Conservation (phyloP, 1,140 invertebrate species). For the Conus ventricosus region DNA sequence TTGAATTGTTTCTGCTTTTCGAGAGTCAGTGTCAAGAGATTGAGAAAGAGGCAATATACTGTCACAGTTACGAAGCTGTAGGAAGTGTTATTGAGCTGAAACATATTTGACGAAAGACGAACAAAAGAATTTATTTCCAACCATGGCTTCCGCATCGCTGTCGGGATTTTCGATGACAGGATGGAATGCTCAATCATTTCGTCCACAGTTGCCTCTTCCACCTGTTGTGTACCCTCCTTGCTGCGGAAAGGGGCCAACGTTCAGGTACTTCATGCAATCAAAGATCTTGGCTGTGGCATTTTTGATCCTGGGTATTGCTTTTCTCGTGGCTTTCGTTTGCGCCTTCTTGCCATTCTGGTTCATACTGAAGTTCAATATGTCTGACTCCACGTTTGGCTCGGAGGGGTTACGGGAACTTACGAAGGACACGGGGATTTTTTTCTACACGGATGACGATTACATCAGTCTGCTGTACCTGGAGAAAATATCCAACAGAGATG, state of each 20-base stretch:
- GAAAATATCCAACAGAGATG: slow-evolving; percentile 15
- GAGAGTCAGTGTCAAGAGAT: neutral
- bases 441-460: slow-evolving; percentile 26
- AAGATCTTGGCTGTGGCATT: slow-evolving; percentile 18
- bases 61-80: too few species aligned
- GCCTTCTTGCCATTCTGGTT: slow-evolving; percentile 32
- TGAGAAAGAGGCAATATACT: neutral
- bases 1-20: slow-evolving; percentile 2
- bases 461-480: slow-evolving; percentile 23
- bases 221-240: slow-evolving; percentile 28
- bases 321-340: neutral
- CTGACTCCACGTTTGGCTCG: slow-evolving; percentile 23
- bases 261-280: slow-evolving; percentile 29
- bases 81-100: too few species aligned
- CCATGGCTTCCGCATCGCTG: slow-evolving; percentile 27
- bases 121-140: neutral
- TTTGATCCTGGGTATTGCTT: slow-evolving; percentile 16
- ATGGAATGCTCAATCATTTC: slow-evolving; percentile 23
- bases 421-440: neutral
- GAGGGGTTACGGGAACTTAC: neutral
- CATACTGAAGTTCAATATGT: neutral
- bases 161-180: slow-evolving; percentile 27
- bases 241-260: neutral
- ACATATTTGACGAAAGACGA: too few species aligned
- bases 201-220: slow-evolving; percentile 21